Base-by-base conservation (phyloP, 2,888 invertebrate genomes). In the Eupithecia vulgata region DNA sequence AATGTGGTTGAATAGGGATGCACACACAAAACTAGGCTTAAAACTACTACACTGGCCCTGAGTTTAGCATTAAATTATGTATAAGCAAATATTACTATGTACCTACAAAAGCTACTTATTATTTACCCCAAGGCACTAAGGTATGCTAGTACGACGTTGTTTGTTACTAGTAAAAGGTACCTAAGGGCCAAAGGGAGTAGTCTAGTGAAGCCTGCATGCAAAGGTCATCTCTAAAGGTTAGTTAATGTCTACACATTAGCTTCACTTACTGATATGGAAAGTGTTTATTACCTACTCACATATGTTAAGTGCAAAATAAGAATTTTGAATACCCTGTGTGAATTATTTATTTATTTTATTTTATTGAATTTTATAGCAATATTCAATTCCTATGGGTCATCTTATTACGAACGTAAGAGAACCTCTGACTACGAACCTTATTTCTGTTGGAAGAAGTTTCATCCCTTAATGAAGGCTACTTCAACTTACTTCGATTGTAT, bases 171-270 rank as follows among this genome's bases (percentile, higher is more conserved):
- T 65, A 25, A 40, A 65, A 12, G 37, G 25, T 67, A 67, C 67
- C 21, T 30, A 57, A 34, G 52, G 61, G n/a, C 66, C 40, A 10
- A 34, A 21, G 67, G 62, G 62, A 40, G 40, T 66, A 62, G 17
- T 40, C 35, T n/a, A 61, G 35, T 48, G 35, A 62, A 42, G 65
- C 68, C 65, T 65, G 37, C 74, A 74, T 74, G 71, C 71, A 71
- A 64, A 74, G 71, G 74, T 66, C 30, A 66, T 61, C 17, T 62
- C 21, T 65, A 40, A 65, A 65, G 65, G 65, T 65, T 40, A 13
- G 17, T 3, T 34, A 34, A 25, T 57, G 57, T 57, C 57, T 61
- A 30, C 34, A 34, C 34, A 61, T 61, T 61, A 61, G 61, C 34
- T 17, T 61, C 15, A 61, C 61, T 57, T 52, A 52, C n/a, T 13